These are phyloP conservation scores for Aplochiton taeniatus DNA, from an alignment of 2,797 vertebrate genomes.

Conservation along the genomic window DNA sequence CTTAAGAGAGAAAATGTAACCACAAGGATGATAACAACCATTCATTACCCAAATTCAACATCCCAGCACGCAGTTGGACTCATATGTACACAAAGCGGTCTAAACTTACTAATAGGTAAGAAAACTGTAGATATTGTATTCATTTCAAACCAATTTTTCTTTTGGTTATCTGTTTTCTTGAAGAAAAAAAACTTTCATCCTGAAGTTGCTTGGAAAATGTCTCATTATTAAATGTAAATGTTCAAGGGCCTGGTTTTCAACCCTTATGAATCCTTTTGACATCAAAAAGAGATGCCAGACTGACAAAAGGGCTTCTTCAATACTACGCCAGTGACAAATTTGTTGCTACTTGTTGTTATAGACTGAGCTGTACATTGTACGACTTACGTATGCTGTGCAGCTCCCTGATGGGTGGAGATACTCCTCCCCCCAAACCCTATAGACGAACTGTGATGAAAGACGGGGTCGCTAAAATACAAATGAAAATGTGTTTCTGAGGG, in stretches of 20 bases:
- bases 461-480: not conserved
- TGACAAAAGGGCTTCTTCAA: slow-evolving; percentile 69
- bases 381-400: slow-evolving; percentile 8
- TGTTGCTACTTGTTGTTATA: too few relatives aligned
- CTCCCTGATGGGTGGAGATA: slow-evolving; percentile 18
- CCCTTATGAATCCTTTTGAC: slow-evolving; percentile 33
- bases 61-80: slow-evolving; percentile 53
- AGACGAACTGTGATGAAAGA: slow-evolving; percentile 3
- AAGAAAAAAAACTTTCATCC: slow-evolving; percentile 4
- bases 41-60: slow-evolving; percentile 17
- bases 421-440: not conserved
- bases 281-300: slow-evolving; percentile 39
- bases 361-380: slow-evolving; percentile 23
- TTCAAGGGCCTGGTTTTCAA: slow-evolving; percentile 30
- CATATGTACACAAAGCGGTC: slow-evolving; percentile 10
- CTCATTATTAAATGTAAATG: slow-evolving; percentile 18
- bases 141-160: too few relatives aligned
- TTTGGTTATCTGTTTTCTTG: too few relatives aligned
- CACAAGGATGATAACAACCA: not conserved
- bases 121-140: too few relatives aligned
- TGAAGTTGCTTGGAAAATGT: slow-evolving; percentile 33
- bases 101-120: too few relatives aligned
- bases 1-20: slow-evolving; percentile 2
- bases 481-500: slow-evolving; percentile 48
- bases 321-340: too few relatives aligned